Conservation (phyloP, 2,888 invertebrate genomes). For the Serripes groenlandicus region DNA sequence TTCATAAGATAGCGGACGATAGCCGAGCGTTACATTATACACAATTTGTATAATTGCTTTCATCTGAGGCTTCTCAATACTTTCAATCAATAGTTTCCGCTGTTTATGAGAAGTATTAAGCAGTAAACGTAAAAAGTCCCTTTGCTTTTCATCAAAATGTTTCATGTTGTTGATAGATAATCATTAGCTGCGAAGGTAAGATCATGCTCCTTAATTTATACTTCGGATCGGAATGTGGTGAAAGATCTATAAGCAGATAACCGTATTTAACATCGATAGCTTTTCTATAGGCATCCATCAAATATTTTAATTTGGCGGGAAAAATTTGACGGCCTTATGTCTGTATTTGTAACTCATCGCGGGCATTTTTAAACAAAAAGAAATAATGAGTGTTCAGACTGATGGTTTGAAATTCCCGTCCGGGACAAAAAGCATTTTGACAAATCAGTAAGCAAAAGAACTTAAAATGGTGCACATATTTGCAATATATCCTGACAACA, state of each 20-base stretch:
- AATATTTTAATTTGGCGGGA: slow-evolving; percentile 48
- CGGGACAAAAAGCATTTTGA: slow-evolving; percentile 58
- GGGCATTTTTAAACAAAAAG: slow-evolving; percentile 55
- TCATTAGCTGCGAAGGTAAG: slow-evolving; percentile 58
- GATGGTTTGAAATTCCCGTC: slow-evolving; percentile 57
- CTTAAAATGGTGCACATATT: slow-evolving; percentile 58
- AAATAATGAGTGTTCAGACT: slow-evolving; percentile 63
- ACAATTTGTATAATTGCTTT: slow-evolving; percentile 41
- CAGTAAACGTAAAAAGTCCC: slow-evolving; percentile 36
- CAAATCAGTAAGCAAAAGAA: slow-evolving; percentile 60
- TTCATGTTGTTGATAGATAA: slow-evolving; percentile 27
- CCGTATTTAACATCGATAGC: slow-evolving; percentile 51
- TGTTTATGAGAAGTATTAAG: slow-evolving; percentile 29
- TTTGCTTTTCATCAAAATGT: slow-evolving; percentile 21
- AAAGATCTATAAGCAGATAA: slow-evolving; percentile 57
- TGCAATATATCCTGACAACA: slow-evolving; percentile 56
- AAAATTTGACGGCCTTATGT: slow-evolving; percentile 64
- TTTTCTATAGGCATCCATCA: slow-evolving; percentile 55
- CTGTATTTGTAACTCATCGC: slow-evolving; percentile 58
- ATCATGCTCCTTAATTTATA: slow-evolving; percentile 61
- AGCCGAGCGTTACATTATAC: slow-evolving; percentile 37
- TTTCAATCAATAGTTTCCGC: slow-evolving; percentile 17
- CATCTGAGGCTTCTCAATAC: slow-evolving; percentile 37
- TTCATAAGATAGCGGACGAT: slow-evolving; percentile 14
- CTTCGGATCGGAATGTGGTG: slow-evolving; percentile 55